Evolutionary conservation across 2,888 invertebrate species (phyloP), one percentile per base, ranked within the genome.

Genomic region (Panorpa germanica): DNA sequence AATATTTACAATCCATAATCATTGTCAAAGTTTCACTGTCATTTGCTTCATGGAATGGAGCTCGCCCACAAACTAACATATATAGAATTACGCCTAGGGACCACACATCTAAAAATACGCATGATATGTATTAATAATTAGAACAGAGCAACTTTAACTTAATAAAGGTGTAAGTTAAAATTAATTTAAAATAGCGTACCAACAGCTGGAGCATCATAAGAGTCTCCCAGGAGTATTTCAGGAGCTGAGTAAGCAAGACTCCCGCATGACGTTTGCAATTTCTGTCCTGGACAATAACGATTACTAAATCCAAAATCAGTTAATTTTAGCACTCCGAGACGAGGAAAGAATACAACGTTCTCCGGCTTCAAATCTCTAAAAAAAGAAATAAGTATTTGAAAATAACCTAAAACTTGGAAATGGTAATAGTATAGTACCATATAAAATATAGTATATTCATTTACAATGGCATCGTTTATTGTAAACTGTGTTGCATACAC

Each of bases 1-100:
- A 75, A 53, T 93, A 98, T 62, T 91, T 91, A 61, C 96, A 96
- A 57, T 98, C 96, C 85, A 98, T 90, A 40, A 98, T 98, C 86
- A 91, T 95, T 17, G 93, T 96, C 32, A 99, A 61, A 1, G 98
- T 99, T 65, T 98, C 98, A 45, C 91, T 93, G 57, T 99, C 98
- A 55, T 96, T 98, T 17, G 95, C 93, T 61, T 96, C 96, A 59
- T 95, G 93, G 54, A 98, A 98, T 5, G 98, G 98, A 19, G 95
- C 81, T 50, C 83, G 78, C 5, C 98, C 98, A 55, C 88, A 90
- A 4, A 96, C 95, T 46, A 98, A 63, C 95, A 98, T 98, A 57
- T 85, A 99, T 25, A 98, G 62, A 47, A 98, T 95, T 10, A 98
- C 98, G 34, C 98, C 98, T 34, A 99, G 64, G 5, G 93, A 95